A percentile compares a stretch with the other conserved stretches of the same genome.
Conservation (phyloP, 2,797 vertebrate species). For the Monodelphis domestica region DNA sequence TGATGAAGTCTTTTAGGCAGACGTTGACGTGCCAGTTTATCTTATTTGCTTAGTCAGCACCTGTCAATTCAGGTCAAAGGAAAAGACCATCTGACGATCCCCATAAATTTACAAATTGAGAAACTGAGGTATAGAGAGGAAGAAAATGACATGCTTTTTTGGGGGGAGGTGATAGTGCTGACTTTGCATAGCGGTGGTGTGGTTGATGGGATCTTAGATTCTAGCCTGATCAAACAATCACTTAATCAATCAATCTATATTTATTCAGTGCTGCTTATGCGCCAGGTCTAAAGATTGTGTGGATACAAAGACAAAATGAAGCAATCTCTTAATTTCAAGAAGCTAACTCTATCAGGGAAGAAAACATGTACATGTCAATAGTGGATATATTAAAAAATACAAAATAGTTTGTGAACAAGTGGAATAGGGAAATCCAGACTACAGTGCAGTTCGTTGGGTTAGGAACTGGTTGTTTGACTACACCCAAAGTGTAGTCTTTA, state of each 20-base stretch:
- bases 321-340: neutral
- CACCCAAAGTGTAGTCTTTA: neutral
- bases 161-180: neutral
- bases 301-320: neutral
- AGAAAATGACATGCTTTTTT: no score
- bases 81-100: neutral
- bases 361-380: neutral
- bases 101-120: neutral
- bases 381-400: neutral
- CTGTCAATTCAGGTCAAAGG: neutral
- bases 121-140: neutral
- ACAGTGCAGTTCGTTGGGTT: neutral
- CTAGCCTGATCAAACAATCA: neutral
- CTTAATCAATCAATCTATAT: neutral
- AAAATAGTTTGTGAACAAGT: neutral
- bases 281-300: neutral
- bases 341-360: neutral
- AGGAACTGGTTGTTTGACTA: neutral
- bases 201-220: neutral
- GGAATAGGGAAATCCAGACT: neutral
- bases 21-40: neutral
- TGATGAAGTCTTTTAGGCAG: neutral
- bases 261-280: neutral
- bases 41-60: neutral
- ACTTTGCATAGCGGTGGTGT: neutral